Conservation (phyloP, 2,888 invertebrate genomes). For the Ditylenchus weischeri region DNA sequence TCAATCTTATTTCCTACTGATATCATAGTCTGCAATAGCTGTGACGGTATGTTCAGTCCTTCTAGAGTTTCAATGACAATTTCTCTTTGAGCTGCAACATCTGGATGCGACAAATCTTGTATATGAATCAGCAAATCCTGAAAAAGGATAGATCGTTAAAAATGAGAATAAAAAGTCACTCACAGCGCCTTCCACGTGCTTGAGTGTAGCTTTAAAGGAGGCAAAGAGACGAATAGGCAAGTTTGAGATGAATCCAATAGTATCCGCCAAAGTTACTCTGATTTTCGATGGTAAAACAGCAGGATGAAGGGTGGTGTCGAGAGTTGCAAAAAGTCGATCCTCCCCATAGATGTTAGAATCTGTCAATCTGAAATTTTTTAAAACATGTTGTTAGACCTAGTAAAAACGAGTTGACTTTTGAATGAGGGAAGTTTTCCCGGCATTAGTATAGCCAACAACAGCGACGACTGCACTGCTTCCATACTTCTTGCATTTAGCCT, state of each 20-base stretch:
- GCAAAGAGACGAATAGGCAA: constrained; percentile 75
- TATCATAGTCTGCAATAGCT: constrained; percentile 39
- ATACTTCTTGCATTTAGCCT: constrained; percentile 7
- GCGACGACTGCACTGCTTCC: constrained; percentile 12
- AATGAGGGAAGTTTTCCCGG: constrained; percentile 27
- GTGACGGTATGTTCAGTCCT: constrained; percentile 42
- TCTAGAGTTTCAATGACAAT: constrained; percentile 71
- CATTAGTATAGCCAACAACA: constrained; percentile 26
- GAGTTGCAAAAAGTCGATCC: constrained; percentile 77
- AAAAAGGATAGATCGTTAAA: constrained; percentile 29
- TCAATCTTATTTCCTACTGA: constrained; percentile 46
- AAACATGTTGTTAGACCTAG: too few species aligned
- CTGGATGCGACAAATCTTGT: constrained; percentile 75
- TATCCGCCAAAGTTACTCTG: constrained; percentile 74
- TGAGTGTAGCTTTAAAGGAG: constrained; percentile 76
- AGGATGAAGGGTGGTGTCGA: constrained; percentile 77
- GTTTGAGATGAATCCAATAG: constrained; percentile 81
- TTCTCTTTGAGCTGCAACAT: constrained; percentile 68
- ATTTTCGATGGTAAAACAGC: constrained; percentile 68
- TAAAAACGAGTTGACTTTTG: constrained; percentile 15
- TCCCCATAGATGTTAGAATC: constrained; percentile 66
- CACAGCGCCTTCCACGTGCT: constrained; percentile 74
- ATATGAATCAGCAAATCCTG: constrained; percentile 78
- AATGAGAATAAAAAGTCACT: constrained; percentile 30
- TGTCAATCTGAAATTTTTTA: constrained; percentile 18